Conservation (phyloP, 2,113 vertebrate species). For the Etia nguti region DNA sequence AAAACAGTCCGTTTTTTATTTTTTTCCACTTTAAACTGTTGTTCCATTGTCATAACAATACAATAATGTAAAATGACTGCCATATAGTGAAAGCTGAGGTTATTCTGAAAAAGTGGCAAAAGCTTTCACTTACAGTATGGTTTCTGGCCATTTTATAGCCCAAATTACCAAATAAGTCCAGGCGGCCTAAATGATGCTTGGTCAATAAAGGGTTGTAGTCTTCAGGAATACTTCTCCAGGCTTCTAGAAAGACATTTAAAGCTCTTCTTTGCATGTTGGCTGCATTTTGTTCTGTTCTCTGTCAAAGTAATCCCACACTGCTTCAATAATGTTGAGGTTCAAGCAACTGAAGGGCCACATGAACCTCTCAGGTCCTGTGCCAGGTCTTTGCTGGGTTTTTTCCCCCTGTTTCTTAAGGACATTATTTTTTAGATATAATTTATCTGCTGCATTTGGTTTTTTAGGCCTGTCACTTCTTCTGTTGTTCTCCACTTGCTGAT, state of each 20-base stretch:
- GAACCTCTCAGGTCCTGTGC: neutral
- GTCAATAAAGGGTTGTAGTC: too few relatives aligned
- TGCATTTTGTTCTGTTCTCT: neutral
- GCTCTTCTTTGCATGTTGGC: neutral
- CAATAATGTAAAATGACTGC: too few relatives aligned
- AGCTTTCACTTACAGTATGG: too few relatives aligned
- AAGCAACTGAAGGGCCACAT: neutral
- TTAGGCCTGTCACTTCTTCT: neutral
- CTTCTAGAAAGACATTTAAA: neutral
- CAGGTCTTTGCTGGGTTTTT: neutral
- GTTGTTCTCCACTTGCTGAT: fast-evolving
- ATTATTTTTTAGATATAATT: neutral
- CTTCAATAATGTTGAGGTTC: neutral
- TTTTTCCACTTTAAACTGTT: too few relatives aligned
- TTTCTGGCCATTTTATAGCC: too few relatives aligned
- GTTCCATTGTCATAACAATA: too few relatives aligned
- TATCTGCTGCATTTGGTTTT: neutral
- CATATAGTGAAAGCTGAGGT: too few relatives aligned
- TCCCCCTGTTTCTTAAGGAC: neutral
- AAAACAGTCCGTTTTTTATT: too few relatives aligned
- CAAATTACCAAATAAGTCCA: too few relatives aligned
- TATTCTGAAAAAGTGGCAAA: too few relatives aligned
- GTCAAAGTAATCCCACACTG: neutral
- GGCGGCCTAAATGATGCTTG: too few relatives aligned
- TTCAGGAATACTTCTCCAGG: neutral